A percentile compares a stretch with the other conserved stretches of the same genome.
Evolutionary conservation across 2,888 invertebrate species (phyloP).

Genomic region (Agrypnus murinus): DNA sequence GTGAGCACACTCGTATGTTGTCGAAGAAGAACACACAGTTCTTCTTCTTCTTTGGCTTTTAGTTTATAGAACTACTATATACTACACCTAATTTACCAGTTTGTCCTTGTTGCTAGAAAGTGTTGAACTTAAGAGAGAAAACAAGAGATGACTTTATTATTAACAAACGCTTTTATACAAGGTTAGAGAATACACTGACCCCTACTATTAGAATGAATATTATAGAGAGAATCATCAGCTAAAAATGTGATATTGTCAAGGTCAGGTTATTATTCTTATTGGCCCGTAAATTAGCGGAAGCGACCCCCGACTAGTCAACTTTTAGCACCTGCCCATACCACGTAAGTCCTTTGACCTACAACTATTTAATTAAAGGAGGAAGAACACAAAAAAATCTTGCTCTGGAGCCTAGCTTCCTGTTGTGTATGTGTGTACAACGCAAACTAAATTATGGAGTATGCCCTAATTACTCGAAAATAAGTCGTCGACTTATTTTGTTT

Average conservation of each 20-base stretch:
- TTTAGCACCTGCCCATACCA: conserved; percentile 33
- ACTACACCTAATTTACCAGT: conserved; percentile 47
- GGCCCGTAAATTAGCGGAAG: conserved; percentile 47
- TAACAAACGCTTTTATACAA: conserved; percentile 49
- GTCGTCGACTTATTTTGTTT: conserved; percentile 35
- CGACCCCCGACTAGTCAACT: too few species aligned
- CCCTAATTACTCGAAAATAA: conserved; percentile 32
- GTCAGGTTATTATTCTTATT: conserved; percentile 45
- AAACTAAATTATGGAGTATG: conserved; percentile 8
- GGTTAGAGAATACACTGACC: conserved; percentile 52
- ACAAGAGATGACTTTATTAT: conserved; percentile 47
- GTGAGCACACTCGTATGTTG: conserved; percentile 46
- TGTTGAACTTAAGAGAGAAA: conserved; percentile 46
- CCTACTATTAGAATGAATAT: too few species aligned
- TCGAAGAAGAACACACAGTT: too few species aligned
- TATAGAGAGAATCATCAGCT: conserved; percentile 46
- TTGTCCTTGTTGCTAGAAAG: conserved; percentile 51
- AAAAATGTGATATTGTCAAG: conserved; percentile 50
- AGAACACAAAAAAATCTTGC: too few species aligned
- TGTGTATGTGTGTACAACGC: too few species aligned
- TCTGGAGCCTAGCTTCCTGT: conserved; percentile 6
- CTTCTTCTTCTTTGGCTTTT: conserved; percentile 46
- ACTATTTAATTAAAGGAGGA: background rate
- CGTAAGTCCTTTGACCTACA: background rate
- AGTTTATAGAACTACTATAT: conserved; percentile 39